phyloP scores from a whole-genome alignment of 2,113 vertebrate genomes.

The Strix aluco region DNA sequence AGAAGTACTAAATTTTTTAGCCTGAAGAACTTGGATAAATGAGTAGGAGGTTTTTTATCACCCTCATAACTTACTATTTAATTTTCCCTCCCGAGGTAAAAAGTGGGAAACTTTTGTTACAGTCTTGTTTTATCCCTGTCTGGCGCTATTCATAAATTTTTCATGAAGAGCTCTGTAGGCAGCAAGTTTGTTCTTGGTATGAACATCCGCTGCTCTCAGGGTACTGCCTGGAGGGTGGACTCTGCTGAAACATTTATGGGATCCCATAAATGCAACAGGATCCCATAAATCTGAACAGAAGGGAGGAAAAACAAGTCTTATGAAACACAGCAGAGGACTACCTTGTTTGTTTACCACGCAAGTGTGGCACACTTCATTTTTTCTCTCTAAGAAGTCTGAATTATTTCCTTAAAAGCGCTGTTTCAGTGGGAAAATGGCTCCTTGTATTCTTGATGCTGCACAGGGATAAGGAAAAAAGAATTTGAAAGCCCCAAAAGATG shows the following conservation, averaged over 20 bases:
- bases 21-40: background rate
- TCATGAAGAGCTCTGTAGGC: background rate
- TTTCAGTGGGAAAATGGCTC: background rate
- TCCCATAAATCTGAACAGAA: background rate
- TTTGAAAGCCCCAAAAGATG: background rate
- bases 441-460: background rate
- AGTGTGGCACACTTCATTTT: fast-evolving
- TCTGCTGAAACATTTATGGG: background rate
- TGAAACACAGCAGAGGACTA: background rate
- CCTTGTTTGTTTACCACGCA: background rate
- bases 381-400: background rate
- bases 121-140: background rate
- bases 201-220: background rate
- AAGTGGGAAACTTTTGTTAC: background rate
- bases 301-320: background rate
- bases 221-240: background rate
- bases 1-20: background rate
- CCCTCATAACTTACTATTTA: background rate
- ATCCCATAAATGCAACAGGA: background rate
- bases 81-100: background rate
- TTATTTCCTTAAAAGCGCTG: background rate
- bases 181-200: background rate
- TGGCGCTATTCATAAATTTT: background rate
- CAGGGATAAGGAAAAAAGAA: background rate
- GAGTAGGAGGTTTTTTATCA: background rate